phyloP scores from a whole-genome alignment of 2,797 vertebrate genomes.

The Triplophysa yarkandensis region DNA sequence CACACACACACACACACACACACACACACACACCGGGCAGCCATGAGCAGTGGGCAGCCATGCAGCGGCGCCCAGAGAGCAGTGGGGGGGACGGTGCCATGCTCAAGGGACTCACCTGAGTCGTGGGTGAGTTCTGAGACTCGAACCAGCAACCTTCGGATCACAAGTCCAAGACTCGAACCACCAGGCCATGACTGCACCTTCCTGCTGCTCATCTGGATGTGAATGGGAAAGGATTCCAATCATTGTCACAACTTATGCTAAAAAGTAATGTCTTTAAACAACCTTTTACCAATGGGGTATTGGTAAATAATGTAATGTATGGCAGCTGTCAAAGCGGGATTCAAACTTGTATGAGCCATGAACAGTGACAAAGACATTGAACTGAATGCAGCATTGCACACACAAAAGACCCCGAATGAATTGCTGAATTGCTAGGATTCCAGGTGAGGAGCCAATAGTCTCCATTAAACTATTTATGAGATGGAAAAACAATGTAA shows the following conservation, averaged over 20 bases:
- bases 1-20: no score
- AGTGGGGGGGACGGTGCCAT: no score
- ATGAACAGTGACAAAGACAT: conserved; percentile 73
- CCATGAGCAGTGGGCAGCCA: no score
- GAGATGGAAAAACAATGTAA: no score
- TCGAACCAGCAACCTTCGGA: no score
- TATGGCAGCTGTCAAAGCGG: conserved; percentile 55
- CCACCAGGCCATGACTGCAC: no score
- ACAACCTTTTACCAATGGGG: no score
- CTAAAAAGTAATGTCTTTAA: conserved; percentile 68
- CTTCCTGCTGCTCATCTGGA: conserved; percentile 76
- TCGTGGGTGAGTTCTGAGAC: no score
- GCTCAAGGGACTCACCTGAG: no score
- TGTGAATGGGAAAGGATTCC: conserved; percentile 78
- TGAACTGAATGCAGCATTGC: conserved; percentile 64
- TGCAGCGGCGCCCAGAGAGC: no score
- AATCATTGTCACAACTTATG: conserved; percentile 54
- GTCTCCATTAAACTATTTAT: background rate
- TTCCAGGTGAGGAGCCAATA: conserved; percentile 61
- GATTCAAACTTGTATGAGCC: conserved; percentile 54
- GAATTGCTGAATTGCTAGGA: conserved; percentile 64
- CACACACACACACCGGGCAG: no score
- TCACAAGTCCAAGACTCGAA: no score
- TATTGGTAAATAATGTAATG: background rate
- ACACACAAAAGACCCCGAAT: conserved; percentile 61